Percentiles rank a stretch among this genome's conserved stretches.
Evolutionary conservation across 2,113 vertebrate genomes (phyloP).

Genomic region (Vanacampus margaritifer): DNA sequence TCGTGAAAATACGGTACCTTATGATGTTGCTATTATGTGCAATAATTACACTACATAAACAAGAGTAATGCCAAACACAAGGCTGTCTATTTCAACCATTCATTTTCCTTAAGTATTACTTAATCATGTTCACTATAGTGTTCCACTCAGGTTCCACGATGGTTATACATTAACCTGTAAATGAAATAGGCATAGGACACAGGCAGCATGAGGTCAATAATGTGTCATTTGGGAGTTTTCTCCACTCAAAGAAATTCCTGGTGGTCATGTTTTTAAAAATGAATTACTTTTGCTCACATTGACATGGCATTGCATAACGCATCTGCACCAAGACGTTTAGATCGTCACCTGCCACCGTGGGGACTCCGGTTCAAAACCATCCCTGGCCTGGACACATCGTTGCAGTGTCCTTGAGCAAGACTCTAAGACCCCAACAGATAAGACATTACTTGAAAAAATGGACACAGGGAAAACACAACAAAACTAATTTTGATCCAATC

Average conservation of each 20-base stretch:
- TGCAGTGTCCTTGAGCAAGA: no score
- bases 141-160: not conserved
- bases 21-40: no score
- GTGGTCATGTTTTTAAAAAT: not conserved
- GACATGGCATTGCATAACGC: not conserved
- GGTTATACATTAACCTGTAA: not conserved
- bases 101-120: not conserved
- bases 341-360: no score
- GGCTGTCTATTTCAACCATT: not conserved
- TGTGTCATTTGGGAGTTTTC: not conserved
- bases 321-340: not conserved
- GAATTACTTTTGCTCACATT: not conserved
- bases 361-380: no score
- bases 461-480: no score
- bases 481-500: not conserved
- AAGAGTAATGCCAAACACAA: not conserved
- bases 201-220: not conserved
- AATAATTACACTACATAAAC: not conserved
- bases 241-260: not conserved
- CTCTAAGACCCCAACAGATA: no score
- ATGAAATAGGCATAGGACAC: not conserved
- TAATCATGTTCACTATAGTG: not conserved
- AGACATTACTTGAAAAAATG: no score
- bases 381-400: no score
- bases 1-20: no score